Conservation (phyloP, 2,888 invertebrate species). For the Cancer borealis region DNA sequence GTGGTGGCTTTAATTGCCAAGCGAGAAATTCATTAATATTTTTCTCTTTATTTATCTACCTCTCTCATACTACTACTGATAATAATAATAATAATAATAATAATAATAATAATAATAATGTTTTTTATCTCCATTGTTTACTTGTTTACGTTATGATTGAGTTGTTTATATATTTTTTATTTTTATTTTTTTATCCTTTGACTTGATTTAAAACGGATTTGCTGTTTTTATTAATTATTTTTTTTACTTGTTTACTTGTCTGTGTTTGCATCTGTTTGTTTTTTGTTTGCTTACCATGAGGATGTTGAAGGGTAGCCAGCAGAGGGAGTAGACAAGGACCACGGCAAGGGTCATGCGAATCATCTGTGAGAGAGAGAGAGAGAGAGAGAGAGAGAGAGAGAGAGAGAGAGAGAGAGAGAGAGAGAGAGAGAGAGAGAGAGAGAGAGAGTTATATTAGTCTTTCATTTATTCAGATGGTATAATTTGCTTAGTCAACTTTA, state of each 20-base stretch:
- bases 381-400: constrained; percentile 43
- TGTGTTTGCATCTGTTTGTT: background rate
- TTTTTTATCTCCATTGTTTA: no score
- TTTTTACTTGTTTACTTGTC: background rate
- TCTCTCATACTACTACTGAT: no score
- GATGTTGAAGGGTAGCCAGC: constrained; percentile 83
- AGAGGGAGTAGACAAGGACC: constrained; percentile 82
- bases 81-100: no score
- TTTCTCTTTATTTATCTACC: background rate
- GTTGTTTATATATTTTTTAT: no score
- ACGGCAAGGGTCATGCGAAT: constrained; percentile 84
- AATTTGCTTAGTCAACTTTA: background rate
- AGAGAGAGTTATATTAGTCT: background rate
- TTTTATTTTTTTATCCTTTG: no score
- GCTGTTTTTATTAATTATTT: no score
- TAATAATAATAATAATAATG: no score
- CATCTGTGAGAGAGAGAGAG: constrained; percentile 81
- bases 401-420: constrained; percentile 30
- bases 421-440: constrained; percentile 13
- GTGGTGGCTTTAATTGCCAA: no score
- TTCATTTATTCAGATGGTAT: background rate
- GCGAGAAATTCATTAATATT: background rate
- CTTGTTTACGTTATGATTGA: no score
- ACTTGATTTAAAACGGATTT: no score
- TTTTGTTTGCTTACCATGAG: constrained; percentile 79